Conservation (phyloP, 2,888 invertebrate species). For the Rhingia rostrata region DNA sequence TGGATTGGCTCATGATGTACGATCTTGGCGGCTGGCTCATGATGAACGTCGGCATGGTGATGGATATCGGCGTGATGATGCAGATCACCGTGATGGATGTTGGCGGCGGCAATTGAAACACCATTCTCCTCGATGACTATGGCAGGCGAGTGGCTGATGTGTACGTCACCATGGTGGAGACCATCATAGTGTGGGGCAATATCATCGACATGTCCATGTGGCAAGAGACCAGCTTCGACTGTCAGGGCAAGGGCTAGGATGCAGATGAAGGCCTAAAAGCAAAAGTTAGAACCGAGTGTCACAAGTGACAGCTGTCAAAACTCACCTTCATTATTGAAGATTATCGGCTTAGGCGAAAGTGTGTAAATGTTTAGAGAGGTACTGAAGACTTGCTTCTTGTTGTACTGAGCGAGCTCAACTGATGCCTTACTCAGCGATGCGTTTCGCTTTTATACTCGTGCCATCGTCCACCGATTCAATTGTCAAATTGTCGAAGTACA, state of each 20-base stretch:
- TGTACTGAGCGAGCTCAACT: constrained; percentile 78
- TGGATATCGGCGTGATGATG: constrained; percentile 76
- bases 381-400: constrained; percentile 76
- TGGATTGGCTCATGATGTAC: constrained; percentile 81
- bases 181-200: constrained; percentile 76
- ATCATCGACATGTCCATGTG: constrained; percentile 79
- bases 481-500: constrained; percentile 43
- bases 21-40: constrained; percentile 78
- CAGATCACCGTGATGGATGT: constrained; percentile 76
- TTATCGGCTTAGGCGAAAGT: constrained; percentile 80
- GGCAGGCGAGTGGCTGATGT: constrained; percentile 80
- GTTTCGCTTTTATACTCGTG: constrained; percentile 79
- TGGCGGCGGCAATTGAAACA: constrained; percentile 73
- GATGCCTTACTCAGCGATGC: constrained; percentile 76
- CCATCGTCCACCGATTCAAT: constrained; percentile 35
- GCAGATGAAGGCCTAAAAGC: constrained; percentile 78
- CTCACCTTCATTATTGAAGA: constrained; percentile 81
- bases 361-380: constrained; percentile 76
- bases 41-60: constrained; percentile 75
- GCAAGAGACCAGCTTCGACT: constrained; percentile 79
- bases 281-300: constrained; percentile 12
- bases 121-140: constrained; percentile 78
- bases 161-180: constrained; percentile 78
- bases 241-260: constrained; percentile 79
- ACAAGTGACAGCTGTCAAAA: not conserved